Conservation (phyloP, 2,888 invertebrate genomes). For the Notodonta dromedarius region DNA sequence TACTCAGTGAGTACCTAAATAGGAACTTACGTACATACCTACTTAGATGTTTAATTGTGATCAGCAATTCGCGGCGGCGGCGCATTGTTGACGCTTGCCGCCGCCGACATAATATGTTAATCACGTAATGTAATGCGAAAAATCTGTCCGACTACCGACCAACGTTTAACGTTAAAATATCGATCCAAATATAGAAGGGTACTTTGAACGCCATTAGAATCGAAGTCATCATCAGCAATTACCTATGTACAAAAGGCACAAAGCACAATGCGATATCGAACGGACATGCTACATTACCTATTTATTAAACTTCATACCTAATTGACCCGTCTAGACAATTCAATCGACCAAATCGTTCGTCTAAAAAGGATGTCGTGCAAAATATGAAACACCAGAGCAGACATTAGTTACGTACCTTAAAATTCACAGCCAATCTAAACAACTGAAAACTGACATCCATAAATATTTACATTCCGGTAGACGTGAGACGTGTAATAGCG, state of each 20-base stretch:
- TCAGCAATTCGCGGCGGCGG: conserved; percentile 54
- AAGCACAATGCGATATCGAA: conserved; percentile 71
- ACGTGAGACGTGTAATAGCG: conserved; percentile 70
- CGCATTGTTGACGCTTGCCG: conserved; percentile 57
- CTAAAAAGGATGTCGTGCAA: conserved; percentile 66
- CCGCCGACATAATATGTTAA: conserved; percentile 59
- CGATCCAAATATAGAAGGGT: conserved; percentile 78
- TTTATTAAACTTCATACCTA: conserved; percentile 56
- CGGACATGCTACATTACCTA: conserved; percentile 60
- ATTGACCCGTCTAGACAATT: conserved; percentile 44
- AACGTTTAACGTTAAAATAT: conserved; percentile 75
- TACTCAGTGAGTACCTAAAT: background rate
- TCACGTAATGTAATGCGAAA: conserved; percentile 72
- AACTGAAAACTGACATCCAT: conserved; percentile 84
- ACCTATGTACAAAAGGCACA: conserved; percentile 64
- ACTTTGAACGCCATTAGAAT: conserved; percentile 72
- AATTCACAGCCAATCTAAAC: conserved; percentile 84
- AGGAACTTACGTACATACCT: background rate
- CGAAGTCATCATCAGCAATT: conserved; percentile 72
- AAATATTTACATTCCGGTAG: conserved; percentile 82
- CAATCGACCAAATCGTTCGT: conserved; percentile 28
- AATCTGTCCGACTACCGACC: conserved; percentile 68
- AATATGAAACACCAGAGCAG: conserved; percentile 58
- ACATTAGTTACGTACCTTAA: conserved; percentile 80
- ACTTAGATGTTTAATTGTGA: conserved; percentile 36